These are phyloP conservation scores for Passer montanus DNA, from an alignment of 2,113 vertebrate species.

Conservation along the genomic window DNA sequence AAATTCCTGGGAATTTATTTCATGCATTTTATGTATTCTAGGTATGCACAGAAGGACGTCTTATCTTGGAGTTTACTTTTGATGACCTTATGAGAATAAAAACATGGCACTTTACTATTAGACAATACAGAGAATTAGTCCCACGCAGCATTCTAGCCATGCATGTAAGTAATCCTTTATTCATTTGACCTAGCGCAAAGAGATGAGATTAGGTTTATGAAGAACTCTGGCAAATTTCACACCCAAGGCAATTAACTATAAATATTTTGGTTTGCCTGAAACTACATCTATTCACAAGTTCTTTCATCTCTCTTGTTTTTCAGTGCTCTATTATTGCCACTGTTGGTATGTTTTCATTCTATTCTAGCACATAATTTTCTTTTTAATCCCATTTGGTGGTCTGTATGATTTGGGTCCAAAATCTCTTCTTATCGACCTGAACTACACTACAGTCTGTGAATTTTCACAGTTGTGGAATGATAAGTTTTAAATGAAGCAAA, in stretches of 20 bases:
- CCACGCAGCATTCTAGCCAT: constrained; percentile 98
- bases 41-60: constrained; percentile 97
- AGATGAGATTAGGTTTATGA: constrained; percentile 8
- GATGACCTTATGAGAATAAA: constrained; percentile 99
- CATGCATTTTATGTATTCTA: constrained; percentile 70
- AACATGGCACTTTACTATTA: constrained; percentile 99
- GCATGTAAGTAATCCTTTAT: constrained; percentile 87
- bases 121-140: constrained; percentile 97
- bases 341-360: constrained; percentile 49
- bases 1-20: constrained; percentile 46
- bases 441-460: not conserved
- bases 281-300: not conserved
- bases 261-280: constrained; percentile 51
- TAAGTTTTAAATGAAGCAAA: not conserved
- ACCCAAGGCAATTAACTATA: constrained; percentile 37
- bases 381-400: constrained; percentile 23
- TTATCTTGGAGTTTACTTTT: constrained; percentile 98
- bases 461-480: not conserved
- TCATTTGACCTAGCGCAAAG: constrained; percentile 25
- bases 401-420: not conserved
- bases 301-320: constrained; percentile 1
- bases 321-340: constrained; percentile 23
- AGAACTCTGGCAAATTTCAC: constrained; percentile 10
- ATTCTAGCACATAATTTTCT: constrained; percentile 1
- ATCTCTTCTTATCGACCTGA: not conserved